Base-by-base conservation (phyloP, 2,797 vertebrate genomes). In the Bradypodion pumilum region DNA sequence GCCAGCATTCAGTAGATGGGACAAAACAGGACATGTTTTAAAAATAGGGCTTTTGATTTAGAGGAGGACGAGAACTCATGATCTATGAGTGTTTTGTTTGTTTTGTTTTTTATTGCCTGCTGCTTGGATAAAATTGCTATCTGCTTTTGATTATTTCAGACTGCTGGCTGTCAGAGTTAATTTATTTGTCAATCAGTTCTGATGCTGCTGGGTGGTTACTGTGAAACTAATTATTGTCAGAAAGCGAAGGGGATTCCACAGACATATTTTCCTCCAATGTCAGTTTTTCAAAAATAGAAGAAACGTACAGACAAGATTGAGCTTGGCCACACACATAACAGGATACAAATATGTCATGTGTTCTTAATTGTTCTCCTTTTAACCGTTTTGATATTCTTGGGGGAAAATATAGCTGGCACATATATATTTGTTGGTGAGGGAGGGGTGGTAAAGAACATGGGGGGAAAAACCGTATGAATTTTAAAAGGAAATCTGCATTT, bases 181-280 rank as follows among this genome's bases (percentile, higher is more conserved):
- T 87, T 84, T 87, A 84, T 87, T 87, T 77, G 74, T 87, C 78
- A 81, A 78, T 81, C 86, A 74, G 78, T 87, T 81, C 46, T 66
- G 74, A 87, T 66, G 66, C 56, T 81, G 74, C 66, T 81, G 86
- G 74, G 59, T 72, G 59, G 82, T 84, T 81, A 87, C 78, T 81
- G 68, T 78, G 68, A 81, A 76, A 66, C 78, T 87, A 84, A 76
- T 87, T 87, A 84, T 84, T 84, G 79, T 72, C 78, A 40, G 73
- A 42, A 81, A 81, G 78, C 82, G 81, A 56, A 65, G 44, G 74
- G 79, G 78, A 59, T 84, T 81, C 68, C 79, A 84, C 62, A 84
- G 68, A 65, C 79, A 72, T 76, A 73, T 44, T 84, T 76, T 68
- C 15, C 29, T 62, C 42, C 44, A 80, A 76, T 46, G 68, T 72